phyloP scores from a whole-genome alignment of 2,888 invertebrate species.

The Coelopa pilipes region DNA sequence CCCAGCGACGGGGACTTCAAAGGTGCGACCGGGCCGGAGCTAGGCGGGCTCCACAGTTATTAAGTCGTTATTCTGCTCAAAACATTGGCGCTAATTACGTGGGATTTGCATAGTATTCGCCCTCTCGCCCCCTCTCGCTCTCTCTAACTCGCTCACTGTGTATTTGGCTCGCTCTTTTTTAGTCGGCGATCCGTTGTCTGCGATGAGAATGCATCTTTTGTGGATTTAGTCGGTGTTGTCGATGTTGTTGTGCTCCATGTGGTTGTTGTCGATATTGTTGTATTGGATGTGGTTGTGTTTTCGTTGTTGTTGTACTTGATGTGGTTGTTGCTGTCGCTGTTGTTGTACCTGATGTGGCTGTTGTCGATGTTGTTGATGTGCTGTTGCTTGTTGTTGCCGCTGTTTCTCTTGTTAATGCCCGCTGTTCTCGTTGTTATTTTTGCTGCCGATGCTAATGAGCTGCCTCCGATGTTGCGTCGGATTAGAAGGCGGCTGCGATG shows the following conservation, averaged over 20 bases:
- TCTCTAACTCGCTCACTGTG: too few relatives aligned
- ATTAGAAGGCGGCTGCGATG: neutral
- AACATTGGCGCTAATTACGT: conserved; percentile 31
- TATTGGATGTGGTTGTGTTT: neutral
- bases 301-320: conserved; percentile 1
- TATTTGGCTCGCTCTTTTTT: neutral
- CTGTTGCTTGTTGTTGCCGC: too few relatives aligned
- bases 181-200: neutral
- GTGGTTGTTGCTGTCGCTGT: too few relatives aligned
- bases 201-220: conserved; percentile 10
- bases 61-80: conserved; percentile 27
- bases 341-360: too few relatives aligned
- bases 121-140: too few relatives aligned
- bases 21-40: conserved; percentile 24
- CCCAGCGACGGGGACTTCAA: too few relatives aligned
- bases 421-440: too few relatives aligned
- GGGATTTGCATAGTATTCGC: conserved; percentile 11
- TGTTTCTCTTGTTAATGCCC: too few relatives aligned
- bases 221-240: neutral
- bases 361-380: too few relatives aligned
- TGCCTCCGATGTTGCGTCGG: neutral
- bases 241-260: neutral
- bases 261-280: neutral
- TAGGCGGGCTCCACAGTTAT: conserved; percentile 3
- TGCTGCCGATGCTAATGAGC: neutral